A percentile compares a stretch with the other conserved stretches of the same genome.
Conservation (phyloP, 2,797 vertebrate genomes). For the Squalus acanthias region DNA sequence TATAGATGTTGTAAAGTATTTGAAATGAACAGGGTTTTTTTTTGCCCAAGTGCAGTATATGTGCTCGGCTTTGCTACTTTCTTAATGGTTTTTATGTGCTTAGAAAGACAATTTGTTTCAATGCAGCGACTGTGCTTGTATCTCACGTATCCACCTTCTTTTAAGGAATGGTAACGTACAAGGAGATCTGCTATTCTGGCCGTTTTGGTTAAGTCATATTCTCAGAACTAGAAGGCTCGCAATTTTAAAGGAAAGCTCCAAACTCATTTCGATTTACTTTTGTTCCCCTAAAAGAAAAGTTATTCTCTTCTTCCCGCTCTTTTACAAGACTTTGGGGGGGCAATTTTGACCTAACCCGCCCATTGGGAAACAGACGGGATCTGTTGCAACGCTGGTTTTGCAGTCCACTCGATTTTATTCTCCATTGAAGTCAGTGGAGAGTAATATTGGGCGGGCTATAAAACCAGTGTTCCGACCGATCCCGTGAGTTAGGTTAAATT, state of each 20-base stretch:
- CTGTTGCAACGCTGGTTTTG: not conserved
- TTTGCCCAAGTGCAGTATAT: not conserved
- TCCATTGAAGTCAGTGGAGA: not conserved
- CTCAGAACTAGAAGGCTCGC: not conserved
- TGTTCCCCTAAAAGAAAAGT: not conserved
- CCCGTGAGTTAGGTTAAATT: not conserved
- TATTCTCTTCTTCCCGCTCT: not conserved
- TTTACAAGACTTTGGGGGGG: not conserved
- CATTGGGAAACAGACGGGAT: not conserved
- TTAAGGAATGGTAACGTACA: not conserved
- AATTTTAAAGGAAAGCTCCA: not conserved
- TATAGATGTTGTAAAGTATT: conserved; percentile 19
- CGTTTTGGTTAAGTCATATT: not conserved
- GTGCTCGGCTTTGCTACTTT: not conserved
- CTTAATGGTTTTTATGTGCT: not conserved
- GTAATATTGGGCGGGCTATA: too few relatives aligned
- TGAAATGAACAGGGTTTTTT: not conserved
- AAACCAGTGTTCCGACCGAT: not conserved
- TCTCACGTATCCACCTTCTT: not conserved
- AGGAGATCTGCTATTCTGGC: not conserved
- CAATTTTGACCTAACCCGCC: not conserved
- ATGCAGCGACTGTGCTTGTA: too few relatives aligned
- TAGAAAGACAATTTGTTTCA: not conserved
- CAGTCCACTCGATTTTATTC: not conserved
- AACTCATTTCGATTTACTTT: not conserved